Percentiles rank a stretch among this genome's conserved stretches.
These are phyloP conservation scores for Cynoglossus semilaevis DNA, from an alignment of 2,113 vertebrate species.

Conservation along the genomic window DNA sequence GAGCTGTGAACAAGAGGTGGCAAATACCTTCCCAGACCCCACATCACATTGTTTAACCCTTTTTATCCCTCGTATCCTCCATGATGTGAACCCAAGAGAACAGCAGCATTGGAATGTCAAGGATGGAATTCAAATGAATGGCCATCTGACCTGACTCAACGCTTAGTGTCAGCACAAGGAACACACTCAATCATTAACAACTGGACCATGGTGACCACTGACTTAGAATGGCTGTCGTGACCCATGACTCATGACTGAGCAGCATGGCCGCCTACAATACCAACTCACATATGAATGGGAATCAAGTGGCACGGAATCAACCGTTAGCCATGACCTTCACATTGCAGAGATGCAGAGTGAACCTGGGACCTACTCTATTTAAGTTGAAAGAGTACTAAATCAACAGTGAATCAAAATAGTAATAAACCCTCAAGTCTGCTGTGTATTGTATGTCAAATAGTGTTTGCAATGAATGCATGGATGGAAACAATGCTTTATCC, in stretches of 20 bases:
- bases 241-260: slow-evolving; percentile 56
- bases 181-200: slow-evolving; percentile 67
- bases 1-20: slow-evolving; percentile 50
- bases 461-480: too few relatives aligned
- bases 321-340: slow-evolving; percentile 46
- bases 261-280: slow-evolving; percentile 46
- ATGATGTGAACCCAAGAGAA: slow-evolving; percentile 66
- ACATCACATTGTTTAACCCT: slow-evolving; percentile 67
- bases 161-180: slow-evolving; percentile 65
- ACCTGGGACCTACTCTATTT: slow-evolving; percentile 34
- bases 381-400: slow-evolving; percentile 16
- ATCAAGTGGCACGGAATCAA: slow-evolving; percentile 19
- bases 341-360: slow-evolving; percentile 24
- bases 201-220: slow-evolving; percentile 64
- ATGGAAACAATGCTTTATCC: too few relatives aligned
- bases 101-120: slow-evolving; percentile 63
- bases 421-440: slow-evolving; percentile 1
- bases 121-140: slow-evolving; percentile 70
- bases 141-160: slow-evolving; percentile 72
- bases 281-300: slow-evolving; percentile 34
- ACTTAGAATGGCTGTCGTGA: slow-evolving; percentile 62
- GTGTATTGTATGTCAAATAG: too few relatives aligned
- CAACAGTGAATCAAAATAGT: slow-evolving; percentile 13
- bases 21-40: slow-evolving; percentile 58
- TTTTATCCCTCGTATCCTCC: slow-evolving; percentile 38